These are phyloP conservation scores for Campopleginae sp. DNA, from an alignment of 2,888 invertebrate species.

Conservation along the genomic window DNA sequence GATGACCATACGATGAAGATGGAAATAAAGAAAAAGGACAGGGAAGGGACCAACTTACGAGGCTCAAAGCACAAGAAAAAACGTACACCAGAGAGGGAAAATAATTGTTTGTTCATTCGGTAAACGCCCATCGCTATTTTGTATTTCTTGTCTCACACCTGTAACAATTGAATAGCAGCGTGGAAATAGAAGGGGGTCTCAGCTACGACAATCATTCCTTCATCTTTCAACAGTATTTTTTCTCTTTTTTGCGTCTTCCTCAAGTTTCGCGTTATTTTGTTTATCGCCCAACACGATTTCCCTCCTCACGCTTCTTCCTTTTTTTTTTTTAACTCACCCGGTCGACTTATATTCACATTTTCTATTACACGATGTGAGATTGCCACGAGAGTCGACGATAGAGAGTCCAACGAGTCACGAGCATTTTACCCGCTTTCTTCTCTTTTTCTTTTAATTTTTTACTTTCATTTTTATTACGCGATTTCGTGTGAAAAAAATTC, in stretches of 20 bases:
- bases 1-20: neutral
- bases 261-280: constrained; percentile 35
- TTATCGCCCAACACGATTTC: constrained; percentile 21
- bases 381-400: constrained; percentile 39
- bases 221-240: constrained; percentile 32
- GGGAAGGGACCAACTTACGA: neutral
- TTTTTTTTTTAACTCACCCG: neutral
- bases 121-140: constrained; percentile 59
- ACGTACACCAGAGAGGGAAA: constrained; percentile 30
- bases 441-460: neutral
- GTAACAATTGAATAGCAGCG: constrained; percentile 39
- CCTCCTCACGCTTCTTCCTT: neutral
- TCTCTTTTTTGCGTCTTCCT: constrained; percentile 10
- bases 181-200: constrained; percentile 9
- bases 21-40: neutral
- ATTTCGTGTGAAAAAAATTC: neutral
- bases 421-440: neutral
- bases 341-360: constrained; percentile 37
- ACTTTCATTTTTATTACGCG: neutral
- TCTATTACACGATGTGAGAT: constrained; percentile 31
- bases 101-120: constrained; percentile 35
- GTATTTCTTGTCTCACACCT: constrained; percentile 22
- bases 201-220: constrained; percentile 16
- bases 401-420: constrained; percentile 35
- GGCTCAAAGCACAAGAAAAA: constrained; percentile 24